These are phyloP conservation scores for Ophioderma brevispina DNA, from an alignment of 35 echinoderm and acorn worm species.

Conservation along the genomic window DNA sequence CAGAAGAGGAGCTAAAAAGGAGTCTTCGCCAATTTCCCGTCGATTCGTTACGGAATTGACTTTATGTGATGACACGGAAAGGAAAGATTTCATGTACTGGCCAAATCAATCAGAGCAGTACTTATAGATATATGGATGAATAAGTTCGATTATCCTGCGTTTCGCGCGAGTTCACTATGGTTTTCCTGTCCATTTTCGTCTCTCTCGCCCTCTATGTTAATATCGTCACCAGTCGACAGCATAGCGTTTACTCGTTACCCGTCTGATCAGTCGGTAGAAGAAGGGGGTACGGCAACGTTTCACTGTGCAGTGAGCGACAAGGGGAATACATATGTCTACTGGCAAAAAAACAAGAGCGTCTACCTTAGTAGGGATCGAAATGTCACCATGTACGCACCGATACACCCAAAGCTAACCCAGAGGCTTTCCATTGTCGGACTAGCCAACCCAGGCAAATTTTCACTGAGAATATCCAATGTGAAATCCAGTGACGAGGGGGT, in stretches of 20 bases:
- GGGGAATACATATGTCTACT: slow-evolving; percentile 9
- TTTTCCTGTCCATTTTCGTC: background rate
- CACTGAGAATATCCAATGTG: background rate
- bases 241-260: slow-evolving; percentile 6
- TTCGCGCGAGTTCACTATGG: too few relatives aligned
- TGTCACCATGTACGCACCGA: background rate
- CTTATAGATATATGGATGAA: too few relatives aligned
- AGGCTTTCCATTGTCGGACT: background rate
- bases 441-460: background rate
- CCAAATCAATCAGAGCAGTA: too few relatives aligned
- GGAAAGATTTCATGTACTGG: too few relatives aligned
- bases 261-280: background rate
- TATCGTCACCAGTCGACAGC: background rate
- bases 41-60: too few relatives aligned
- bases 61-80: too few relatives aligned
- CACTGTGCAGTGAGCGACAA: slow-evolving; percentile 8
- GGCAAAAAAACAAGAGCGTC: slow-evolving; percentile 14
- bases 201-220: background rate
- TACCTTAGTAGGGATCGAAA: background rate
- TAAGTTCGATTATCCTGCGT: too few relatives aligned
- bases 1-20: too few relatives aligned
- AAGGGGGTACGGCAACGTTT: background rate
- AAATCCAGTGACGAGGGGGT: background rate
- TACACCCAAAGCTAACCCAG: background rate
- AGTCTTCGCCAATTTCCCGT: too few relatives aligned